Base-by-base conservation (phyloP, 1,140 invertebrate genomes). In the Drosophila sulfurigaster region DNA sequence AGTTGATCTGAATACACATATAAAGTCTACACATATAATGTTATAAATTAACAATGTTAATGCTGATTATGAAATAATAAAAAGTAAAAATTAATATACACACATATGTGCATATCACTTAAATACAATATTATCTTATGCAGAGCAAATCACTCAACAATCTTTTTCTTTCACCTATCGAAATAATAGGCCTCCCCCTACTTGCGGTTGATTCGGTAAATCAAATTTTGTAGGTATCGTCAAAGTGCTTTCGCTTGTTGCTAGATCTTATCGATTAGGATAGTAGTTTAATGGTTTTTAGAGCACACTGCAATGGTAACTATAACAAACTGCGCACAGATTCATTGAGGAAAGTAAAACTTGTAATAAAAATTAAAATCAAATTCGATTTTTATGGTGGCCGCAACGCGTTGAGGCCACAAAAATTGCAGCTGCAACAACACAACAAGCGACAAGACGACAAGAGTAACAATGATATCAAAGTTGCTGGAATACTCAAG, bases 361-460 rank as follows among this genome's bases (percentile, higher is more conserved):
- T 83, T 78, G 83, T 75, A 75, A 83, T 87, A 75, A 80, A 86
- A 88, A 83, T 78, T 83, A 72, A 88, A 88, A 81, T 88, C 81
- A 75, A 87, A 78, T 82, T 87, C 51, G 35, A 57, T 70, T 86
- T 87, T 87, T 75, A 79, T 60, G 67, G 51, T 13, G 43, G 56
- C 28, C 46, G 59, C 49, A 51, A 54, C 72, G 63, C 68, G 30
- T 38, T 46, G 25, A 63, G 28, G 64, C 77, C 78, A 78, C 75
- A 78, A 45, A 52, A 75, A 81, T 74, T 87, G 82, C 79, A 82
- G 81, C 64, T 56, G 68, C 25, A 54, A 45, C 35, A 38, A 38
- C 32, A 32, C 20, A 25, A 25, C 20, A 25, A 25, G 20, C 20
- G 20, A 32, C 35, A 10, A 2, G 8, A 10, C 8, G 35, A 38